Evolutionary conservation across 2,797 vertebrate species (phyloP).

Genomic region (Aselliscus stoliczkanus): DNA sequence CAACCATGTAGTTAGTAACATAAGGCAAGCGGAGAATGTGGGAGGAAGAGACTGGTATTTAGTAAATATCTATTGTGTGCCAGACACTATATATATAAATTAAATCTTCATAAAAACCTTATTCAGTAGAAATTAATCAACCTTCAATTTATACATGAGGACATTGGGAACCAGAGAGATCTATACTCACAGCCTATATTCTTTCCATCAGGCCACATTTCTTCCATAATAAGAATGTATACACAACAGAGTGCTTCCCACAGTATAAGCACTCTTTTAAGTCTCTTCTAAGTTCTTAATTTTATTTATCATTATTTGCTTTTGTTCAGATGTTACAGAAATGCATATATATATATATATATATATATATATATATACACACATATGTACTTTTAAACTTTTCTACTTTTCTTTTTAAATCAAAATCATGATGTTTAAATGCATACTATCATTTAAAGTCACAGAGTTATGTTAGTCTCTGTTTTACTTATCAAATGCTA

Average conservation of each 20-base stretch:
- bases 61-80: not conserved
- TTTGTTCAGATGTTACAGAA: constrained; percentile 9
- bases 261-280: not conserved
- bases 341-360: not conserved
- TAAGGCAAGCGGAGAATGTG: not conserved
- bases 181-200: not conserved
- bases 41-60: not conserved
- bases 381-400: not conserved
- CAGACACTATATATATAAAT: not conserved
- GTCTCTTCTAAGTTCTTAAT: not conserved
- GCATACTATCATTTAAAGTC: not conserved
- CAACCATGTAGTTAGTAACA: not conserved
- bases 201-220: not conserved
- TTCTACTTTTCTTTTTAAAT: not conserved
- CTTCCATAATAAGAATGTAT: not conserved
- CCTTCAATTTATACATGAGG: not conserved
- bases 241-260: not conserved
- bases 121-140: not conserved
- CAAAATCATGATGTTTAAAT: constrained; percentile 20
- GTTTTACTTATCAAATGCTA: not conserved
- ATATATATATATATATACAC: no score
- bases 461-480: not conserved
- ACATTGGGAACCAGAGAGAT: not conserved
- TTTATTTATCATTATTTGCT: not conserved
- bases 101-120: not conserved